A percentile compares a stretch with the other conserved stretches of the same genome.
phyloP scores from a whole-genome alignment of 1,140 invertebrate genomes.

The Pentalonia nigronervosa region DNA sequence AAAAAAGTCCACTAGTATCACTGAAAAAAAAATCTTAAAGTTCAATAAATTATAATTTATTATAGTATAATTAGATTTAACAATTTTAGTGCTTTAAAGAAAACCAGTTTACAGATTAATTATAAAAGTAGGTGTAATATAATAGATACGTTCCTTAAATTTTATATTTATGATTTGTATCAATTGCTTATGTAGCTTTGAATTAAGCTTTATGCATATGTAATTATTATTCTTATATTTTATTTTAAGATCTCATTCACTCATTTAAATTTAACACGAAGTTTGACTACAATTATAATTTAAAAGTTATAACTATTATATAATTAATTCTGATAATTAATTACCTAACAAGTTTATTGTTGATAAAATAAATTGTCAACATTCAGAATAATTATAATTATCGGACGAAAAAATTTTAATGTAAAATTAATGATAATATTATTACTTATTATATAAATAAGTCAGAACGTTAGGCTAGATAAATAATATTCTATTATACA shows the following conservation, averaged over 20 bases:
- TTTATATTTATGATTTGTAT: neutral
- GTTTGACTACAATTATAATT: neutral
- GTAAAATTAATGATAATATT: neutral
- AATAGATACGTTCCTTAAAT: neutral
- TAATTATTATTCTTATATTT: neutral
- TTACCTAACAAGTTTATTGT: neutral
- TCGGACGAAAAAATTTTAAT: neutral
- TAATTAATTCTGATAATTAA: neutral
- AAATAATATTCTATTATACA: neutral
- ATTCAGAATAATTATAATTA: neutral
- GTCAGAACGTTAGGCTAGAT: neutral
- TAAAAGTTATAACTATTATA: neutral
- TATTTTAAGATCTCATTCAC: neutral
- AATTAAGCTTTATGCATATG: neutral
- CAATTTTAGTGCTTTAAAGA: neutral
- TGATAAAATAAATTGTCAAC: constrained; percentile 1
- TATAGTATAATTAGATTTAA: too few species aligned
- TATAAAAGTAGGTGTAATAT: neutral
- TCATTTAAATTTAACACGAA: neutral
- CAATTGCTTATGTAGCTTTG: neutral
- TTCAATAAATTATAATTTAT: too few species aligned
- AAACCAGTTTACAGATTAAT: neutral
- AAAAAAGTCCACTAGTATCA: too few species aligned
- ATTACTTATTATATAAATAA: neutral
- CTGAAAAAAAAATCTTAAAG: too few species aligned